Evolutionary conservation across 2,797 vertebrate genomes (phyloP).

Genomic region (Florisuga fusca): DNA sequence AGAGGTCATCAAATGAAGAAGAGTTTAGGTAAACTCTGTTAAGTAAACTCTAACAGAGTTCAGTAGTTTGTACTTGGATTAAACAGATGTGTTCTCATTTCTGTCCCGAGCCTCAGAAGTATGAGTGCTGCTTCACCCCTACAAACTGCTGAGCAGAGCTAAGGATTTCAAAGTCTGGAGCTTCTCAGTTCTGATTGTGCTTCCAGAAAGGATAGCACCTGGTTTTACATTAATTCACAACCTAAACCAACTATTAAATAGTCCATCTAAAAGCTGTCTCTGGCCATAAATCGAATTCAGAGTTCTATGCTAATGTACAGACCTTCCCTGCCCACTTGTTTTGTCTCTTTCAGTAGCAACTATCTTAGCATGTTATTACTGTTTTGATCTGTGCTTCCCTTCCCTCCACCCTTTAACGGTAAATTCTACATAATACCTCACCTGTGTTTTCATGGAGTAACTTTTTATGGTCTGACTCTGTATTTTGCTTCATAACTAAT

Average conservation of each 20-base stretch:
- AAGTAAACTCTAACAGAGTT: too few species aligned
- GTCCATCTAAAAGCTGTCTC: neutral
- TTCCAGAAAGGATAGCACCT: neutral
- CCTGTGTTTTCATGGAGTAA: constrained; percentile 45
- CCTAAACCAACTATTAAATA: neutral
- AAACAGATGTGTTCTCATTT: neutral
- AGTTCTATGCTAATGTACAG: neutral
- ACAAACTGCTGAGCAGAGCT: neutral
- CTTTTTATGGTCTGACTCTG: constrained; percentile 33
- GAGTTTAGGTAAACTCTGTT: neutral
- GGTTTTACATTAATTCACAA: neutral
- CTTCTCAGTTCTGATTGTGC: neutral
- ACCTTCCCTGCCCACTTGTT: neutral
- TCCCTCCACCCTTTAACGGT: neutral
- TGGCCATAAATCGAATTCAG: neutral
- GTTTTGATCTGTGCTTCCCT: neutral
- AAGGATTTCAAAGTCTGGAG: neutral
- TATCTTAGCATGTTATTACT: neutral
- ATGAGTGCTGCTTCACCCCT: neutral
- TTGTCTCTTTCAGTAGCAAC: neutral
- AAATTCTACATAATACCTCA: constrained; percentile 11
- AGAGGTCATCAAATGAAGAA: neutral
- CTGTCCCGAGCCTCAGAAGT: neutral
- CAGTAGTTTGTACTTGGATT: neutral
- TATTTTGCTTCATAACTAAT: constrained; percentile 48